Evolutionary conservation across 2,888 invertebrate genomes (phyloP).

Genomic region (Tenthredo amoena): DNA sequence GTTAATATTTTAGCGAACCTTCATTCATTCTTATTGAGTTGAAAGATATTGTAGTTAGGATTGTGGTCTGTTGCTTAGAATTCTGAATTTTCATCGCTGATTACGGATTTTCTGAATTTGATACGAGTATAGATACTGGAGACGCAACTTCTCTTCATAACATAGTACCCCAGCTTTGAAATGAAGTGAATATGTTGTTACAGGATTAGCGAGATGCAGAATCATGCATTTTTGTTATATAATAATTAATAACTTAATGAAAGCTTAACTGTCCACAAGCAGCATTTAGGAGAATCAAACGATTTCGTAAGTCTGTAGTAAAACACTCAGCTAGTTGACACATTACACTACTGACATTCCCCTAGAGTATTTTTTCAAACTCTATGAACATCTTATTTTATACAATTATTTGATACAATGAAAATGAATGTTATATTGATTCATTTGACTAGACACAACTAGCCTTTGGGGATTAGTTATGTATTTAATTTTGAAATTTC

Average conservation of each 20-base stretch:
- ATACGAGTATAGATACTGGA: background rate
- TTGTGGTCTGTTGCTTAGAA: background rate
- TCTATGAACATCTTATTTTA: background rate
- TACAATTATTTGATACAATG: background rate
- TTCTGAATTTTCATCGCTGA: background rate
- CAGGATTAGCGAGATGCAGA: background rate
- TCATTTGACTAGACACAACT: background rate
- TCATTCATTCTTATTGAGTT: background rate
- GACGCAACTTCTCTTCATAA: background rate
- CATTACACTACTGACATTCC: conserved; percentile 52
- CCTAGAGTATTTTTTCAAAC: conserved; percentile 5
- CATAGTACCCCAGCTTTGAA: background rate
- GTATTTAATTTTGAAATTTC: background rate
- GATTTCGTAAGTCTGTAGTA: conserved; percentile 77
- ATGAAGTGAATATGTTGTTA: background rate
- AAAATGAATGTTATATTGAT: conserved; percentile 11
- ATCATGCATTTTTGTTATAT: background rate
- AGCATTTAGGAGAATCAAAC: conserved; percentile 77
- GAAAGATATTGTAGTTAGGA: conserved; percentile 12
- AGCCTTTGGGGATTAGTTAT: conserved; percentile 11
- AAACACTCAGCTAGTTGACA: conserved; percentile 68
- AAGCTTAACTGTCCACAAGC: conserved; percentile 71
- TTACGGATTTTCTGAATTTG: background rate
- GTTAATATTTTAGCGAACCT: background rate
- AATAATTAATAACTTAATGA: conserved; percentile 44